These are phyloP conservation scores for Cotesia congregata DNA, from an alignment of 2,888 invertebrate species.

Conservation along the genomic window DNA sequence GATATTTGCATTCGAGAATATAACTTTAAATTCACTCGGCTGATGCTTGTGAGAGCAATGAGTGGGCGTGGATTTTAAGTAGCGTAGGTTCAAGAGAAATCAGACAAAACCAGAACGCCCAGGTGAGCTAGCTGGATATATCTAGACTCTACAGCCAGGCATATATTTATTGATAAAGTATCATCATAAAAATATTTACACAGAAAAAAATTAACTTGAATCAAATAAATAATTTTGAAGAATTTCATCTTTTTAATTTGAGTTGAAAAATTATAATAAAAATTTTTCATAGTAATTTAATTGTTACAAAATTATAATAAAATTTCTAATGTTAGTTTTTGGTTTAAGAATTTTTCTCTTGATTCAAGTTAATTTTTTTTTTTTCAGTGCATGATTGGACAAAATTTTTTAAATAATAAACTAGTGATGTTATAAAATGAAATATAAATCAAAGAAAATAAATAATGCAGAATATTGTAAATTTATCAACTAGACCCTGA, in stretches of 20 bases:
- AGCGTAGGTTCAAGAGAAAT: constrained; percentile 59
- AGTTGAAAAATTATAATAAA: no score
- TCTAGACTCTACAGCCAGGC: background rate
- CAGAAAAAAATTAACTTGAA: no score
- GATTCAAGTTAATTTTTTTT: no score
- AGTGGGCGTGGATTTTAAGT: constrained; percentile 26
- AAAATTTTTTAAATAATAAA: no score
- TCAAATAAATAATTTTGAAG: no score
- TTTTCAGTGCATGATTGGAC: no score
- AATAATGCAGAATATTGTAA: background rate
- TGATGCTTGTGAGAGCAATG: constrained; percentile 11
- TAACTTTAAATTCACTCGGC: constrained; percentile 2
- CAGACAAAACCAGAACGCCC: constrained; percentile 47
- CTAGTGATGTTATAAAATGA: background rate
- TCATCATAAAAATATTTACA: no score
- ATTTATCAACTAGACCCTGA: background rate
- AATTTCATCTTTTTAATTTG: no score
- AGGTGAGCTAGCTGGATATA: background rate
- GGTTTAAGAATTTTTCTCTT: no score
- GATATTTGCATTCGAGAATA: background rate
- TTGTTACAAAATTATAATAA: no score
- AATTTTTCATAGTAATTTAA: no score
- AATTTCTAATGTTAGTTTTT: no score
- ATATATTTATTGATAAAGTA: constrained; percentile 13
- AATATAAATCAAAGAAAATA: constrained; percentile 25